Evolutionary conservation across 2,113 vertebrate species (phyloP).

Genomic region (Rhea pennata): DNA sequence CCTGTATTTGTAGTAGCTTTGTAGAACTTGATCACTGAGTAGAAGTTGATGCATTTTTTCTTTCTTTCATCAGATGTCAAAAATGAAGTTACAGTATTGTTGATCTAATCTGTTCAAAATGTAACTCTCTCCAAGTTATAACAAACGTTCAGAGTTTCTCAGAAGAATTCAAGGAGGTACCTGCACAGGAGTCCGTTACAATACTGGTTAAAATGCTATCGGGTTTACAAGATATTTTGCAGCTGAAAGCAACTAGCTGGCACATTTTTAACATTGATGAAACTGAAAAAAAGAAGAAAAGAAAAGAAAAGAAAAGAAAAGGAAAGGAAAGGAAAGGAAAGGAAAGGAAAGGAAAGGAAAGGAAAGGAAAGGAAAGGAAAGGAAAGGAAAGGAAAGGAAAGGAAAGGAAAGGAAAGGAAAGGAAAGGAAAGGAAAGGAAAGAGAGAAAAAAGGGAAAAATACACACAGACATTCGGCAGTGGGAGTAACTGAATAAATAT

Average conservation of each 20-base stretch:
- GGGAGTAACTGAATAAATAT: neutral
- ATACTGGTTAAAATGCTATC: neutral
- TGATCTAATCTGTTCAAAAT: neutral
- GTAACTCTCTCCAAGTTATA: neutral
- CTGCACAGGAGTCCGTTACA: neutral
- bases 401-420: too few relatives aligned
- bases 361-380: too few relatives aligned
- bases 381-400: too few relatives aligned
- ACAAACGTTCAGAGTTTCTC: neutral
- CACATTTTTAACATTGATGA: neutral
- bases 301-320: too few relatives aligned
- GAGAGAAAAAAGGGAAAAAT: too few relatives aligned
- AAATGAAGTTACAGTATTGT: neutral
- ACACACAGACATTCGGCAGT: too few relatives aligned
- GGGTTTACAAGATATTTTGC: neutral
- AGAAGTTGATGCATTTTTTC: neutral
- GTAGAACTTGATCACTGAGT: neutral
- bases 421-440: too few relatives aligned
- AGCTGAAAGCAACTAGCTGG: neutral
- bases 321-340: too few relatives aligned
- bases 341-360: too few relatives aligned
- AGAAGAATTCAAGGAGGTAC: neutral
- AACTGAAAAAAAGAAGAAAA: too few relatives aligned
- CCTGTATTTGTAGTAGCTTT: neutral
- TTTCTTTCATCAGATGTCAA: neutral